phyloP scores from a whole-genome alignment of 2,113 vertebrate species.

The Isurus oxyrinchus region DNA sequence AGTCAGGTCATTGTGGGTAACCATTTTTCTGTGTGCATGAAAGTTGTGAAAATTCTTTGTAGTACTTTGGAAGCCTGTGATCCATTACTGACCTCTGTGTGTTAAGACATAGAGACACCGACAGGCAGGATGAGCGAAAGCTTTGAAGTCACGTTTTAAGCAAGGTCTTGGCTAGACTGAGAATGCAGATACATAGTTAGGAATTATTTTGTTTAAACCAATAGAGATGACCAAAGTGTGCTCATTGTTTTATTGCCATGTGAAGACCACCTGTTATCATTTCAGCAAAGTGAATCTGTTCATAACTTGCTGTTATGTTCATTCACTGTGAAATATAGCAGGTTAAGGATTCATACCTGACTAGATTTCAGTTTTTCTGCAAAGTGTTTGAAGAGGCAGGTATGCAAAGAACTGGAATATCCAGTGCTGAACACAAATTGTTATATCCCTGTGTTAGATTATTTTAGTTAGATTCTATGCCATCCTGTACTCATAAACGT shows the following conservation, averaged over 20 bases:
- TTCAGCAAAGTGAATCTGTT: background rate
- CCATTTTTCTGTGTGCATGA: too few species aligned
- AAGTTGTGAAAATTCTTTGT: too few species aligned
- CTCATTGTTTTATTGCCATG: background rate
- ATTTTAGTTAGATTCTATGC: background rate
- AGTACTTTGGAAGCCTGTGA: background rate
- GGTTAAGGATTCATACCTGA: background rate
- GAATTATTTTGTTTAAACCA: background rate
- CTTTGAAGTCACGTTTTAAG: background rate
- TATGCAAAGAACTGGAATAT: background rate
- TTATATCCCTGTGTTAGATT: background rate
- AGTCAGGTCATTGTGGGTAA: too few species aligned
- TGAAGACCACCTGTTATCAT: background rate
- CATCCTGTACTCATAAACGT: background rate
- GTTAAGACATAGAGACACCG: background rate
- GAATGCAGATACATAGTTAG: background rate
- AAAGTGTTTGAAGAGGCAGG: background rate
- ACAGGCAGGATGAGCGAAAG: background rate
- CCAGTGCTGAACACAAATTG: background rate
- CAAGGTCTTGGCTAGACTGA: background rate
- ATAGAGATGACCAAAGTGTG: background rate
- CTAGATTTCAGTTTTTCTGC: background rate
- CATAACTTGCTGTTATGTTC: background rate
- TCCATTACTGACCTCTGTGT: background rate
- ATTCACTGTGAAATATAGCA: background rate